Evolutionary conservation across 2,888 invertebrate species (phyloP).

Genomic region (Epinotia ramella): DNA sequence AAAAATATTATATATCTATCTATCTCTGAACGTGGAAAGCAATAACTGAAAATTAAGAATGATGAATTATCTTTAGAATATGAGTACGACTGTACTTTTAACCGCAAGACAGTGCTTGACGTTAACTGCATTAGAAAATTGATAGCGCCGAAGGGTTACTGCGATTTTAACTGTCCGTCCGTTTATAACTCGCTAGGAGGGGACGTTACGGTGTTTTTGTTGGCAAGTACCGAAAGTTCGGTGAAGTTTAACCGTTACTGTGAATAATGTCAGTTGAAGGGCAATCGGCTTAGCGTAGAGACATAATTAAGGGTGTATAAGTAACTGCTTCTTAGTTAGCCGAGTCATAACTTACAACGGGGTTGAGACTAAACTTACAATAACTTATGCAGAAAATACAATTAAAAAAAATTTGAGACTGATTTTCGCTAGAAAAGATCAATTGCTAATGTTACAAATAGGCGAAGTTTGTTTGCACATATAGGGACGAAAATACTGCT

Average conservation of each 20-base stretch:
- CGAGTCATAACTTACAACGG: not conserved
- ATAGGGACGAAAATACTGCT: no score
- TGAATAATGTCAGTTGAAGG: slow-evolving; percentile 37
- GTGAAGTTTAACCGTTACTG: slow-evolving; percentile 28
- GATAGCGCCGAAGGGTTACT: slow-evolving; percentile 64
- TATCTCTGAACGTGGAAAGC: no score
- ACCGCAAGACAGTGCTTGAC: slow-evolving; percentile 57
- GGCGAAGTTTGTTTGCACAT: no score
- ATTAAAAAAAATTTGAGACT: not conserved
- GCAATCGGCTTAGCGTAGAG: slow-evolving; percentile 13
- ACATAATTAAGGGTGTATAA: not conserved
- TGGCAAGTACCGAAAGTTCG: slow-evolving; percentile 31
- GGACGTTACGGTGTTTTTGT: slow-evolving; percentile 34
- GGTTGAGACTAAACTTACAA: not conserved
- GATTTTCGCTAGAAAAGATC: no score
- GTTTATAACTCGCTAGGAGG: slow-evolving; percentile 38
- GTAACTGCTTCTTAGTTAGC: not conserved
- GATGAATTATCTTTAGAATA: not conserved
- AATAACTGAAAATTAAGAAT: not conserved
- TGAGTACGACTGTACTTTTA: slow-evolving; percentile 42
- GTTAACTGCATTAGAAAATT: slow-evolving; percentile 69
- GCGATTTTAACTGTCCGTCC: slow-evolving; percentile 59
- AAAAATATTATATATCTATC: no score
- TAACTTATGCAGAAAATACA: not conserved
- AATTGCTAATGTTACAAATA: no score